These are phyloP conservation scores for Pogonophryne albipinna DNA, from an alignment of 2,797 vertebrate species.

Conservation along the genomic window DNA sequence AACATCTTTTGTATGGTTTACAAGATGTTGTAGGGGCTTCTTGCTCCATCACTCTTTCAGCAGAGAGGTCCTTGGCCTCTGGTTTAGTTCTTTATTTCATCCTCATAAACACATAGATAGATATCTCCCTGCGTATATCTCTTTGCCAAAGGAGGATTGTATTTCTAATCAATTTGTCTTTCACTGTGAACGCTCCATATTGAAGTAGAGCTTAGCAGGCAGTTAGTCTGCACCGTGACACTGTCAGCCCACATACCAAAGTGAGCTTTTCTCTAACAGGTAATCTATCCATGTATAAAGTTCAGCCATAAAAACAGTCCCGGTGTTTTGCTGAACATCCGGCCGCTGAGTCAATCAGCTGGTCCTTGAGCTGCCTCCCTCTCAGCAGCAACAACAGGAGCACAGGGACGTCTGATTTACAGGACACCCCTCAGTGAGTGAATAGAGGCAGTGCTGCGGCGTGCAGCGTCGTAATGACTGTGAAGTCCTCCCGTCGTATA, in stretches of 20 bases:
- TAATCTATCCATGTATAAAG: conserved; percentile 48
- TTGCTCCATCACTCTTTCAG: too few species aligned
- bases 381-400: conserved; percentile 34
- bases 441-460: conserved; percentile 54
- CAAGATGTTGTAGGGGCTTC: too few species aligned
- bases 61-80: too few species aligned
- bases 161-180: conserved; percentile 35
- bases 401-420: conserved; percentile 66
- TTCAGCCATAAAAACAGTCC: conserved; percentile 40
- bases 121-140: background rate
- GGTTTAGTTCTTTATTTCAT: too few species aligned
- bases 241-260: conserved; percentile 34
- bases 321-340: conserved; percentile 59
- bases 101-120: background rate
- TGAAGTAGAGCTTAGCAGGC: conserved; percentile 46
- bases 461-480: conserved; percentile 43
- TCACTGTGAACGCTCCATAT: conserved; percentile 11
- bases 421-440: conserved; percentile 58
- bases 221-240: conserved; percentile 23
- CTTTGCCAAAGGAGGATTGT: conserved; percentile 14
- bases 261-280: conserved; percentile 55
- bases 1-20: too few species aligned
- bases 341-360: conserved; percentile 55
- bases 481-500: conserved; percentile 42
- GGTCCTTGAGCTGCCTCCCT: conserved; percentile 72